Conservation (phyloP, 2,888 invertebrate species). For the Tachina lurida region DNA sequence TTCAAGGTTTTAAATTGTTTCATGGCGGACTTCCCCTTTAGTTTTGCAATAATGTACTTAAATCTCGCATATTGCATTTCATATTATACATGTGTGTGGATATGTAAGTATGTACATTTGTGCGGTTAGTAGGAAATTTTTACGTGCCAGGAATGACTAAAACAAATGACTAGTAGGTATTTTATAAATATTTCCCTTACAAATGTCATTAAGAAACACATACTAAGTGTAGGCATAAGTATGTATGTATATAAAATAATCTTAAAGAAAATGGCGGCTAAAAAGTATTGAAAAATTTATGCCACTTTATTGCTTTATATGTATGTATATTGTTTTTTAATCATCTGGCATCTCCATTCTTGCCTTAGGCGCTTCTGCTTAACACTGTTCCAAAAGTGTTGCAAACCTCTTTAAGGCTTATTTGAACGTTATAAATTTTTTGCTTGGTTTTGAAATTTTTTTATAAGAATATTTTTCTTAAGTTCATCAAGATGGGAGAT, state of each 20-base stretch:
- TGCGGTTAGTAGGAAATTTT: conserved; percentile 38
- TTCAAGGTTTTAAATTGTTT: neutral
- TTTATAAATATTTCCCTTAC: conserved; percentile 29
- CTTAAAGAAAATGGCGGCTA: neutral
- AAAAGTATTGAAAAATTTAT: neutral
- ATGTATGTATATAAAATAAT: neutral
- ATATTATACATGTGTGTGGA: neutral
- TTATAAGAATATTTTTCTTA: neutral
- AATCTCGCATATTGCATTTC: conserved; percentile 4
- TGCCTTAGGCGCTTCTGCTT: neutral
- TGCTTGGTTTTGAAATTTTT: neutral
- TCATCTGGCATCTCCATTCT: neutral
- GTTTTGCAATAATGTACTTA: conserved; percentile 22
- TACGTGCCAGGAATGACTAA: conserved; percentile 49
- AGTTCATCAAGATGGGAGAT: conserved; percentile 18
- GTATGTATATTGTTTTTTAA: too few relatives aligned
- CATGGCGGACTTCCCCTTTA: conserved; percentile 2
- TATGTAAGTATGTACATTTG: neutral
- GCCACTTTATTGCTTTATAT: neutral
- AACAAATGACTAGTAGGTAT: conserved; percentile 23
- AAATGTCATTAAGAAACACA: neutral
- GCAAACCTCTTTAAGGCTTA: conserved; percentile 4
- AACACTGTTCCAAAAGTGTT: conserved; percentile 4
- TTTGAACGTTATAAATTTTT: conserved; percentile 4
- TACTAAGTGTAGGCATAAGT: neutral